A percentile compares a stretch with the other conserved stretches of the same genome.
phyloP scores from a whole-genome alignment of 92 coral and sea anemone species.

The Isaurus tuberculatus region DNA sequence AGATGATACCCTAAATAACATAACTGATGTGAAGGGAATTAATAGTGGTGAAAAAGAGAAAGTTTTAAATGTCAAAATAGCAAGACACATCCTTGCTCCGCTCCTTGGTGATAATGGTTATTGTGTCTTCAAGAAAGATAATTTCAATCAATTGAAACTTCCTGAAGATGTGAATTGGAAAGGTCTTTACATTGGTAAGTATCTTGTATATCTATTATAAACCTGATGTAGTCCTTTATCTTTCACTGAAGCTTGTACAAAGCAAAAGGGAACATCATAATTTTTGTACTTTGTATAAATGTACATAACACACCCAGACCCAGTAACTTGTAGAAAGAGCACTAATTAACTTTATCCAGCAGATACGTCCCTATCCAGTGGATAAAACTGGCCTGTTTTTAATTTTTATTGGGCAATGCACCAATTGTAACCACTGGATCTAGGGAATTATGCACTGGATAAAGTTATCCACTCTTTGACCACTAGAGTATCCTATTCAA shows the following conservation, averaged over 20 bases:
- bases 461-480: constrained; percentile 19
- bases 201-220: constrained; percentile 15
- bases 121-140: constrained; percentile 29
- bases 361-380: constrained; percentile 24
- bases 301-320: constrained; percentile 35
- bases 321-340: constrained; percentile 36
- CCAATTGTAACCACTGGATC: constrained; percentile 27
- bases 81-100: constrained; percentile 30
- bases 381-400: constrained; percentile 25
- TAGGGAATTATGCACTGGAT: constrained; percentile 29
- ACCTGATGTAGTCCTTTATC: constrained; percentile 16
- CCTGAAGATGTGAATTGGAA: constrained; percentile 22
- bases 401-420: constrained; percentile 29
- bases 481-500: constrained; percentile 15
- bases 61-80: constrained; percentile 25
- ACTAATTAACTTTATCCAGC: constrained; percentile 17
- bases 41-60: constrained; percentile 21
- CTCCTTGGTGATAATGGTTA: constrained; percentile 37
- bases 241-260: constrained; percentile 15
- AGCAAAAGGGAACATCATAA: constrained; percentile 1
- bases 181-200: constrained; percentile 29
- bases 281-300: constrained; percentile 26
- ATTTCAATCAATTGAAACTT: constrained; percentile 15
- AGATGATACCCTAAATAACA: background rate
- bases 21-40: constrained; percentile 25